Conservation (phyloP, 2,113 vertebrate genomes). For the Bubo scandiacus region DNA sequence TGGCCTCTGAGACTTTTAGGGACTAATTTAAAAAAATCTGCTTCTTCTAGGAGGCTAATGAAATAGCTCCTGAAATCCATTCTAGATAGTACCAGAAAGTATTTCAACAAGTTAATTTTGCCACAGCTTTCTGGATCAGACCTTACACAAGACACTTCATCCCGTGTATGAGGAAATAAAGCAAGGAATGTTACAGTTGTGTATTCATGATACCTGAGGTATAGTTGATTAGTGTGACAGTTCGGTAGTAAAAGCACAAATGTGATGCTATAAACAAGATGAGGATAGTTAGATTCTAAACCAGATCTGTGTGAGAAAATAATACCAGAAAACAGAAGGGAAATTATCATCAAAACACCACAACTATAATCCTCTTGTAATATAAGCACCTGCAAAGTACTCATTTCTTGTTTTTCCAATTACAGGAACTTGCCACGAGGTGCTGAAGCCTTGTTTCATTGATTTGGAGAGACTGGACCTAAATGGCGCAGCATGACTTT, state of each 20-base stretch:
- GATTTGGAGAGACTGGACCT: slow-evolving; percentile 76
- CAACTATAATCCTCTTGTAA: not conserved
- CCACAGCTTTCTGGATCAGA: not conserved
- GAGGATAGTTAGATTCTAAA: not conserved
- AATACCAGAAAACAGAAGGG: not conserved
- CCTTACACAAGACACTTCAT: not conserved
- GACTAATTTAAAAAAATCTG: not conserved
- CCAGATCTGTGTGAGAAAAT: not conserved
- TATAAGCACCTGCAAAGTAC: not conserved
- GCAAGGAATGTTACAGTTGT: too few relatives aligned
- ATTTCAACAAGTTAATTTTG: not conserved
- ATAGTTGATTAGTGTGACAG: not conserved
- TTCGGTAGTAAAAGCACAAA: not conserved
- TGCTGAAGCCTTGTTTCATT: slow-evolving; percentile 79
- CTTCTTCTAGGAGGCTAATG: not conserved
- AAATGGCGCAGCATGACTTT: slow-evolving; percentile 90
- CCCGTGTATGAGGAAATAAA: not conserved
- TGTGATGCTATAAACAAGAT: not conserved
- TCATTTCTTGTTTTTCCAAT: slow-evolving; percentile 11
- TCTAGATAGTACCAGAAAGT: not conserved
- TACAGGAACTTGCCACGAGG: slow-evolving; percentile 78
- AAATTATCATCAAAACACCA: not conserved
- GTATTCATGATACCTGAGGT: not conserved
- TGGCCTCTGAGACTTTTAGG: not conserved
- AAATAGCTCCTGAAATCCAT: not conserved